Conservation (phyloP, 2,888 invertebrate species). For the Luffia ferchaultella region DNA sequence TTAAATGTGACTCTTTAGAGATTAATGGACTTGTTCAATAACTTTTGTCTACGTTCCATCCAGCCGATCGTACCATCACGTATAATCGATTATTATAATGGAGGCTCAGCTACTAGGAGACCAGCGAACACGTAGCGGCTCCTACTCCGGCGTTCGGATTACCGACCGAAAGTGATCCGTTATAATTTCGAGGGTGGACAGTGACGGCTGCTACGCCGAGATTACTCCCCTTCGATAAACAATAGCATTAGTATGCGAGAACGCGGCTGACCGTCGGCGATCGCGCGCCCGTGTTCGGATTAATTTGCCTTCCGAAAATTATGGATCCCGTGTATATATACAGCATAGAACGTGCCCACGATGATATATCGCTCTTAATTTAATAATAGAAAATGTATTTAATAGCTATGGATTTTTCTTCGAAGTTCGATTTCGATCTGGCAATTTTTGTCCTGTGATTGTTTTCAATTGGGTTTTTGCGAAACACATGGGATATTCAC, state of each 20-base stretch:
- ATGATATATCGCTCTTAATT: not conserved
- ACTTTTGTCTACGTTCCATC: too few relatives aligned
- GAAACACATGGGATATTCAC: too few relatives aligned
- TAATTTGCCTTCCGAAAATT: constrained; percentile 63
- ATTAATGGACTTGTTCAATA: too few relatives aligned
- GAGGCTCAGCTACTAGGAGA: not conserved
- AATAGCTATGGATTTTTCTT: too few relatives aligned
- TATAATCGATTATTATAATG: not conserved
- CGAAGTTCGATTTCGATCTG: too few relatives aligned
- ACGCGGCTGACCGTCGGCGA: constrained; percentile 58
- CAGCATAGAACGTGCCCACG: constrained; percentile 17
- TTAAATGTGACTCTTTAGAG: too few relatives aligned
- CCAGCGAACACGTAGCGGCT: constrained; percentile 13
- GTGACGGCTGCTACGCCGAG: constrained; percentile 63
- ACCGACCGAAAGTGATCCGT: constrained; percentile 59
- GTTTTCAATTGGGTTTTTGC: too few relatives aligned
- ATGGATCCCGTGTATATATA: constrained; percentile 38
- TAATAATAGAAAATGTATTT: too few relatives aligned
- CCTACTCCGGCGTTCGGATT: constrained; percentile 38
- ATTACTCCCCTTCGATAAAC: constrained; percentile 65
- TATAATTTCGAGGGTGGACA: constrained; percentile 60
- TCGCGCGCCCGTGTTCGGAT: constrained; percentile 55
- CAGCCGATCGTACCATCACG: too few relatives aligned
- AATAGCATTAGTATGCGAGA: constrained; percentile 66
- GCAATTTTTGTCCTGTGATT: too few relatives aligned